These are phyloP conservation scores for Anthopleura sola DNA, from an alignment of 64 coral and sea anemone species.

Conservation along the genomic window DNA sequence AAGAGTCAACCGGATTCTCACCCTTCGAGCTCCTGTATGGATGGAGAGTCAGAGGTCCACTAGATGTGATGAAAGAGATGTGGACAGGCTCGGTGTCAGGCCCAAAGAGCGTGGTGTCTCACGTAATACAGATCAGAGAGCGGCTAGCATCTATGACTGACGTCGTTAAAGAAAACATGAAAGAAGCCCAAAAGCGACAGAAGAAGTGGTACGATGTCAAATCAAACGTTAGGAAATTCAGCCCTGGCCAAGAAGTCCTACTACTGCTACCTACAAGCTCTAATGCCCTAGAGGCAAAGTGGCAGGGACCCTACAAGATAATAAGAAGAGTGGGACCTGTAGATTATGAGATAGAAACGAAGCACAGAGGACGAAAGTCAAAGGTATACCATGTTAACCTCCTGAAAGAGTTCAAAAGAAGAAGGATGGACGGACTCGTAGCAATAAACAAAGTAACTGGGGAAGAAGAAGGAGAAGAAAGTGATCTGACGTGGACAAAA, in stretches of 20 bases:
- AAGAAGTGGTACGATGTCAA: conserved; percentile 40
- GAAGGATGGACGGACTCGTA: background rate
- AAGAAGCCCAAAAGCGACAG: conserved; percentile 31
- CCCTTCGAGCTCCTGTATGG: conserved; percentile 51
- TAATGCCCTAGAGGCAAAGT: conserved; percentile 50
- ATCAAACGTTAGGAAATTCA: conserved; percentile 38
- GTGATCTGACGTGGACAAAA: background rate
- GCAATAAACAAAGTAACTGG: background rate
- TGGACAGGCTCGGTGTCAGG: conserved; percentile 26
- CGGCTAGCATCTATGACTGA: conserved; percentile 1
- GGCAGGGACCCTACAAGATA: conserved; percentile 51
- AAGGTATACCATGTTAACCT: conserved; percentile 47
- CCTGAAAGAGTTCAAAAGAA: conserved; percentile 26
- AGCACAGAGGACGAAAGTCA: conserved; percentile 9
- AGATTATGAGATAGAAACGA: conserved; percentile 27
- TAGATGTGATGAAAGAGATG: conserved; percentile 40
- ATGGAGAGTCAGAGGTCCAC: conserved; percentile 34
- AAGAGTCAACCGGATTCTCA: conserved; percentile 49
- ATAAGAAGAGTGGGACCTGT: conserved; percentile 37
- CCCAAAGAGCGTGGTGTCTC: conserved; percentile 5
- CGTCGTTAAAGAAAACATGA: conserved; percentile 24
- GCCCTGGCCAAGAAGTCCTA: conserved; percentile 36
- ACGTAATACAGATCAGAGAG: conserved; percentile 27
- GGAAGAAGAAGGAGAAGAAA: conserved; percentile 13
- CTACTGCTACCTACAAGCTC: conserved; percentile 41